Evolutionary conservation across 2,888 invertebrate species (phyloP), one percentile per base, ranked within the genome.

Genomic region (Hyposoter dolosus): DNA sequence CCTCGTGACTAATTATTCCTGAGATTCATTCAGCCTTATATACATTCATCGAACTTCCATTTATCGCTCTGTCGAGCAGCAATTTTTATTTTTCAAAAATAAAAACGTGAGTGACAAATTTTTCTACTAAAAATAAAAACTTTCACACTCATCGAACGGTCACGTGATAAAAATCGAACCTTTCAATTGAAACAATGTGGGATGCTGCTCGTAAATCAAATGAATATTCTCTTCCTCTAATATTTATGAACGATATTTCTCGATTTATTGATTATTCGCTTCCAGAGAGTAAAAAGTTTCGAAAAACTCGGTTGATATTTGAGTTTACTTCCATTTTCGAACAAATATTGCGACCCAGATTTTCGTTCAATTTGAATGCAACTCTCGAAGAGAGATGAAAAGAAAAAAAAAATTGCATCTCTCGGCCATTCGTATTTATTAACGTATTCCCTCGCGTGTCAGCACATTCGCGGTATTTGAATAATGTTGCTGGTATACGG

Each of bases 1-100:
- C 23, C 79, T 50, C 60, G 60, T 32, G 69, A 71, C 81, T 81
- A 81, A 84, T 84, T 76, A 66, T 50, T 60, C 35, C 5, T 47
- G 47, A 68, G 76, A 81, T 79, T 56, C 60, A 23, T 77, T 32
- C 17, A 15, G 17, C 40, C 63, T 35, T 15, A 17, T 10, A 53
- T n/a, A n/a, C n/a, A 56, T 68, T 69, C 15, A 69, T 43, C 43
- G 15, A 47, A 56, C 19, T 19, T 7, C 12, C 3, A 72, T 40
- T 74, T 65, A 35, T 19, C 7, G 17, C 32, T 32, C 1, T 9
- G 12, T 50, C 45, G n/a, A 66, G 10, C 40, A 40, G 40, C 32
- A 9, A 66, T n/a, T n/a, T 40, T 66, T 19, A 10, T 15, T 28
- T 15, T 56, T 12, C 0, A 12, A 0, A 3, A 15, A 12, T 28